phyloP scores from a whole-genome alignment of 2,888 invertebrate species.

The Psylliodes chrysocephalus region DNA sequence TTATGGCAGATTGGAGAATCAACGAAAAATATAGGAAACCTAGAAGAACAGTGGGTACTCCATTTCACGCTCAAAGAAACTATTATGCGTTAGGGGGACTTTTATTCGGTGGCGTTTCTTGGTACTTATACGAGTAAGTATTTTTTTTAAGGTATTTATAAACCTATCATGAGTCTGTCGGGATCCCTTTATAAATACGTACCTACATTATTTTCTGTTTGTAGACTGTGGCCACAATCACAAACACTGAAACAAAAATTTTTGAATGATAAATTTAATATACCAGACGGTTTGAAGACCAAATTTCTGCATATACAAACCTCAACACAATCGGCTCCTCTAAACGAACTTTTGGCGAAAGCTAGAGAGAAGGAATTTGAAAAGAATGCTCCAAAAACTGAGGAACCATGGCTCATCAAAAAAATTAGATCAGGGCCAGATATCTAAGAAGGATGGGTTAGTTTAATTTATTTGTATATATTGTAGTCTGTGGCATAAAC shows the following conservation, averaged over 20 bases:
- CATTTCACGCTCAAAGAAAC: conserved; percentile 69
- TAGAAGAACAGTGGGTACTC: conserved; percentile 73
- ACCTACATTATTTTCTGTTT: conserved; percentile 40
- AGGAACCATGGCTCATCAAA: conserved; percentile 50
- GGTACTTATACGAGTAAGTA: conserved; percentile 67
- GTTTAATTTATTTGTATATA: conserved; percentile 45
- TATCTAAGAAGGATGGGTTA: conserved; percentile 45
- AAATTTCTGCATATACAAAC: conserved; percentile 37
- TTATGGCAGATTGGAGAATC: conserved; percentile 55
- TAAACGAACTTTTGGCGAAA: conserved; percentile 45
- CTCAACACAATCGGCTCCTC: conserved; percentile 34
- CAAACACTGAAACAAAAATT: conserved; percentile 46
- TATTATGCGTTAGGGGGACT: conserved; percentile 66
- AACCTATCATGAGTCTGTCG: too few species aligned
- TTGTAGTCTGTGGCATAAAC: conserved; percentile 11
- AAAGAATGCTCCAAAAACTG: conserved; percentile 47
- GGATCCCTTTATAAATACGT: not conserved
- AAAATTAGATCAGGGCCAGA: conserved; percentile 45
- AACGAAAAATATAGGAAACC: conserved; percentile 68
- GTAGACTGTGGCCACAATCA: conserved; percentile 52
- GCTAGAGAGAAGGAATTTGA: conserved; percentile 48
- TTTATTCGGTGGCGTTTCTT: conserved; percentile 62
- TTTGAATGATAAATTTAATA: conserved; percentile 51
- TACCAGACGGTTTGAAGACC: conserved; percentile 45
- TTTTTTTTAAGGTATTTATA: not conserved